A percentile compares a stretch with the other conserved stretches of the same genome.
These are phyloP conservation scores for Malthinus flaveolus DNA, from an alignment of 2,888 invertebrate genomes.

Conservation along the genomic window DNA sequence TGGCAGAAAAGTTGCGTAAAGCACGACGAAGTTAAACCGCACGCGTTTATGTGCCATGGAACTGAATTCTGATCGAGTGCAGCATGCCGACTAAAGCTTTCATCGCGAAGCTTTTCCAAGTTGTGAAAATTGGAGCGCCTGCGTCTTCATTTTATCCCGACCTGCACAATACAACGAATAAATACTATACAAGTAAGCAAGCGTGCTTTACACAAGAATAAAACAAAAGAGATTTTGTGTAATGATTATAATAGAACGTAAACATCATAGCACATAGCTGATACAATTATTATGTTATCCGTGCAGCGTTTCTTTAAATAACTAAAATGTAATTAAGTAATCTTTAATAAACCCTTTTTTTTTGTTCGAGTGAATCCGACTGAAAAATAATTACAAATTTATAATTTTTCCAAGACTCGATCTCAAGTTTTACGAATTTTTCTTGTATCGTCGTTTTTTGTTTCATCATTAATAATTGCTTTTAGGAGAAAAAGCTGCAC, in stretches of 20 bases:
- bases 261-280: background rate
- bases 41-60: slow-evolving; percentile 33
- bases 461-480: too few species aligned
- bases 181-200: slow-evolving; percentile 23
- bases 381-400: too few species aligned
- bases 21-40: slow-evolving; percentile 26
- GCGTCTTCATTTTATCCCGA: slow-evolving; percentile 37
- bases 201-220: slow-evolving; percentile 20
- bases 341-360: too few species aligned
- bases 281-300: too few species aligned
- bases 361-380: too few species aligned
- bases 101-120: slow-evolving; percentile 38
- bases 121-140: slow-evolving; percentile 33
- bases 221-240: slow-evolving; percentile 19
- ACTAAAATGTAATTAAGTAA: too few species aligned
- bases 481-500: too few species aligned
- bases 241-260: slow-evolving; percentile 2
- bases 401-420: too few species aligned
- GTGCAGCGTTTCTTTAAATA: too few species aligned
- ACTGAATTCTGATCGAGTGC: slow-evolving; percentile 39
- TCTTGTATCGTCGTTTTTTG: too few species aligned
- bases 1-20: slow-evolving; percentile 21
- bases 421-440: too few species aligned
- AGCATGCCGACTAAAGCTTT: slow-evolving; percentile 44
- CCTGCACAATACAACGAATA: slow-evolving; percentile 39